Evolutionary conservation across 2,113 vertebrate genomes (phyloP).

Genomic region (Leptocoma aspasia): DNA sequence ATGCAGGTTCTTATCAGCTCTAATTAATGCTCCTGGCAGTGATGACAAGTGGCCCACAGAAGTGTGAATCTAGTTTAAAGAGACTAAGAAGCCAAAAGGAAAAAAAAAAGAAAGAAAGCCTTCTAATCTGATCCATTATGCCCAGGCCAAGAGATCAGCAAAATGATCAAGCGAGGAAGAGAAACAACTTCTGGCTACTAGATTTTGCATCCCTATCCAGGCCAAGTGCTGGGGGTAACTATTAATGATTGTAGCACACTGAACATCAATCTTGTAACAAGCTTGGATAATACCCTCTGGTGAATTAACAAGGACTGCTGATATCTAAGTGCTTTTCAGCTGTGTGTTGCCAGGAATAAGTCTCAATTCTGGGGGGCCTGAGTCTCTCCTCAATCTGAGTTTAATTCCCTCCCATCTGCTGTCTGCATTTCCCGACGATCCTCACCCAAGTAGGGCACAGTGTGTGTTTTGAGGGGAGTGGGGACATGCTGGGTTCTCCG

Average conservation of each 20-base stretch:
- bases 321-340: conserved; percentile 48
- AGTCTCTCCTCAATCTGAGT: conserved; percentile 60
- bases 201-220: background rate
- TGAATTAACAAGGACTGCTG: conserved; percentile 33
- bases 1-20: background rate
- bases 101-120: background rate
- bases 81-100: background rate
- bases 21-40: background rate
- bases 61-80: conserved; percentile 14
- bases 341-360: conserved; percentile 33
- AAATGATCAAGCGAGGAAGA: conserved; percentile 21
- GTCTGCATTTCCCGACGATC: conserved; percentile 66
- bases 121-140: conserved; percentile 17
- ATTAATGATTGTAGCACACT: background rate
- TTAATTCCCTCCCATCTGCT: conserved; percentile 80
- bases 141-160: conserved; percentile 13
- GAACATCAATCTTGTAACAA: conserved; percentile 52
- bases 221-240: background rate
- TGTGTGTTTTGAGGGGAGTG: background rate
- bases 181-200: conserved; percentile 34
- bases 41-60: background rate
- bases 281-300: conserved; percentile 50
- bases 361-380: conserved; percentile 52
- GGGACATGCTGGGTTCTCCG: rapidly evolving
- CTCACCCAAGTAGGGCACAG: conserved; percentile 64